Evolutionary conservation across 2,888 invertebrate genomes (phyloP).

Genomic region (Nomada ferruginata): DNA sequence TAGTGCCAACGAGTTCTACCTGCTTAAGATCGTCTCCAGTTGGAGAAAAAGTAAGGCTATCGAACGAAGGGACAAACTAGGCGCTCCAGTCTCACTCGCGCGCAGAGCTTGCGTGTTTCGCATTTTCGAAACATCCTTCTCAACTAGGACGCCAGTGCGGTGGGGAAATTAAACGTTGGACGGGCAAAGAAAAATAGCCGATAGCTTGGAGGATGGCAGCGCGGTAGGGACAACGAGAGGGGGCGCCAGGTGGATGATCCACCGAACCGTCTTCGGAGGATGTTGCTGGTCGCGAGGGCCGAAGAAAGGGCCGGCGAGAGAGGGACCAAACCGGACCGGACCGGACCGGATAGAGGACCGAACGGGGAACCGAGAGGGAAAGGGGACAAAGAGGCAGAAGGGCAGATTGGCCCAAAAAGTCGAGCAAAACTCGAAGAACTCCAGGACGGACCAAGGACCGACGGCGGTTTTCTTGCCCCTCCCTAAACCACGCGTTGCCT

Average conservation of each 20-base stretch:
- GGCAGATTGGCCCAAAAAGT: constrained; percentile 68
- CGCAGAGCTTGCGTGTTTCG: too few species aligned
- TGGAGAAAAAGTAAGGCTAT: constrained; percentile 18
- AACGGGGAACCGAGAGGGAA: constrained; percentile 35
- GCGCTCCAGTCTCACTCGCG: too few species aligned
- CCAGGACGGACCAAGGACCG: constrained; percentile 68
- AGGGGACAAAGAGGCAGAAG: constrained; percentile 55
- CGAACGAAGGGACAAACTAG: background rate
- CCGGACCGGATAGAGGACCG: constrained; percentile 19
- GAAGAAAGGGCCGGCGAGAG: constrained; percentile 57
- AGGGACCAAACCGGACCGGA: constrained; percentile 48
- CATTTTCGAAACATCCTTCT: too few species aligned
- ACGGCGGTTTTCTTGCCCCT: constrained; percentile 70
- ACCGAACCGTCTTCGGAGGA: constrained; percentile 58
- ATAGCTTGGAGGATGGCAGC: background rate
- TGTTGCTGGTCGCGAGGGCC: constrained; percentile 37
- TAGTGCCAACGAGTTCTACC: constrained; percentile 39
- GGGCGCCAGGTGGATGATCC: constrained; percentile 73
- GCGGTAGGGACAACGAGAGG: constrained; percentile 46
- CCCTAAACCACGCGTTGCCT: constrained; percentile 70
- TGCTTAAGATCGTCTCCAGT: constrained; percentile 27
- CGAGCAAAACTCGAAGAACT: constrained; percentile 71
- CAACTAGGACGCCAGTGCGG: background rate
- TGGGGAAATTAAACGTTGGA: background rate
- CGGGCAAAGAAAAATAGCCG: constrained; percentile 8